Base-by-base conservation (phyloP, 1,140 invertebrate species). In the Parasteatoda tepidariorum region DNA sequence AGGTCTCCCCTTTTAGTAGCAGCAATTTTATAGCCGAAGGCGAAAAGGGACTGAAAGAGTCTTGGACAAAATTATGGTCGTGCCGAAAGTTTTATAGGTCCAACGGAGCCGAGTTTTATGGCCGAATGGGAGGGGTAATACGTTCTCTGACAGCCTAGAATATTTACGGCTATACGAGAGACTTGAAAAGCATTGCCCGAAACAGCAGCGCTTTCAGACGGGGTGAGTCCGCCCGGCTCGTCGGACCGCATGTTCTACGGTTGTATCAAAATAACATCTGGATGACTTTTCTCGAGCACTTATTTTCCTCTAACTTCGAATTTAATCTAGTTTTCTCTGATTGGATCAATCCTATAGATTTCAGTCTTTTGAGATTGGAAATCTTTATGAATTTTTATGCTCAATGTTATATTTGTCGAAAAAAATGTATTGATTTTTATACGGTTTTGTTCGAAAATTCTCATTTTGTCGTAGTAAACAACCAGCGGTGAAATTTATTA, bases 61-160 rank as follows among this genome's bases (percentile, higher is more conserved):
- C 79, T 68, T 34, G 64, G 68, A 61, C 84, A 84, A 82, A 84
- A 81, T 84, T 84, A 84, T 84, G 76, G 84, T 75, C 68, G 48
- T 67, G 70, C 61, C 55, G 84, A 84, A 84, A 84, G 84, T 84
- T 84, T 84, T 84, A 84, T 85, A 83, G 84, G 68, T 33, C 79
- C 59, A 28, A 31, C 57, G 34, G 38, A 26, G 84, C 55, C 57
- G 59, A 55, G 75, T 85, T 85, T 85, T 86, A 86, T 86, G 84
- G 85, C 13, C 55, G 73, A 62, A 68, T 67, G 84, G 84, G 73
- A 84, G 75, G 78, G 76, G 66, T 82, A 70, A 83, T 57, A 55
- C 41, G 71, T 31, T 30, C 66, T 71, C 67, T 83, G 82, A 84
- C 83, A 84, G 85, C 34, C 54, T 54, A 34, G 83, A 71, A 84